These are phyloP conservation scores for Heteronetta atricapilla DNA, from an alignment of 2,113 vertebrate genomes.

Conservation along the genomic window DNA sequence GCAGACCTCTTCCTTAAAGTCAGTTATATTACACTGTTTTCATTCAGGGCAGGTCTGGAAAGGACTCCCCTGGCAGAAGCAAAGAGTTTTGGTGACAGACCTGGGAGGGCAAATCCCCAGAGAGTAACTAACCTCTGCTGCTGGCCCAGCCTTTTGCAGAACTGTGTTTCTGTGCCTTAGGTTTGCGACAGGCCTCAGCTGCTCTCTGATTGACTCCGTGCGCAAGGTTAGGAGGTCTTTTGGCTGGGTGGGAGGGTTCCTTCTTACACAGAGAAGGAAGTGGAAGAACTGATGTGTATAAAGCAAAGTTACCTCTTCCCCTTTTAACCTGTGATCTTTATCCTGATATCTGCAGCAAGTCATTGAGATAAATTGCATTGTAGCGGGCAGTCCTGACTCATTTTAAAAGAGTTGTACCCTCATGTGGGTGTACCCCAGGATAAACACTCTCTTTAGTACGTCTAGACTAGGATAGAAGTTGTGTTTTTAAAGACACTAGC, in stretches of 20 bases:
- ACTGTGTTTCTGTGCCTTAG: background rate
- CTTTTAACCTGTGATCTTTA: slow-evolving; percentile 33
- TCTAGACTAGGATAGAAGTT: background rate
- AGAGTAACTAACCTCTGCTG: background rate
- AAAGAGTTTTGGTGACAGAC: background rate
- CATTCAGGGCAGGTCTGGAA: background rate
- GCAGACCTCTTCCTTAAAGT: background rate
- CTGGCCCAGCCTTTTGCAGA: background rate
- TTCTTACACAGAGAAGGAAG: slow-evolving; percentile 44
- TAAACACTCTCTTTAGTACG: background rate
- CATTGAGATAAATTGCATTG: background rate
- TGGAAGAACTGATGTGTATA: slow-evolving; percentile 40
- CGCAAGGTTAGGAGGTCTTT: background rate
- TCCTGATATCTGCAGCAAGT: background rate
- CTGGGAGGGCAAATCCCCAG: background rate
- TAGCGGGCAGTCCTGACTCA: background rate
- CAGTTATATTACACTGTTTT: background rate
- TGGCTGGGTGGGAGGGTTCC: background rate
- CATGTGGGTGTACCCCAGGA: background rate
- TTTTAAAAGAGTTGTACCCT: background rate
- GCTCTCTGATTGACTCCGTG: background rate
- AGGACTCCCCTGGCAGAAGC: background rate
- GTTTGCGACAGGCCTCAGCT: background rate
- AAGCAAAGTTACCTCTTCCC: slow-evolving; percentile 44
- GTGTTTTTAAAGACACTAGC: background rate